Evolutionary conservation across 1,140 invertebrate genomes (phyloP).

Genomic region (Antheraea mylitta): DNA sequence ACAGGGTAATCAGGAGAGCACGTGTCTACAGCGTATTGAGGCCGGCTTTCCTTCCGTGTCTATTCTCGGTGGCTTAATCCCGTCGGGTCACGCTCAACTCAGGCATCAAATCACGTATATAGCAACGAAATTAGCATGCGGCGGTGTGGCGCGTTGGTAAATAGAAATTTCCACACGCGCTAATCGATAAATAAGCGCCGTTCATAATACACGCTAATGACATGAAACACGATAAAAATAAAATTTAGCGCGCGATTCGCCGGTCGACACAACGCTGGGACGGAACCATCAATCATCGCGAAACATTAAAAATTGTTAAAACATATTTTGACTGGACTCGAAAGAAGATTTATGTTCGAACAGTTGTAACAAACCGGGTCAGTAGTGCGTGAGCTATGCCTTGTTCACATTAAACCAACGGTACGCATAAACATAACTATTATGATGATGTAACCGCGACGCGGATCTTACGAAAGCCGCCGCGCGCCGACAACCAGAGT

Average conservation of each 20-base stretch:
- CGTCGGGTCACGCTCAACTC: constrained; percentile 59
- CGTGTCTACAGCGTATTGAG: constrained; percentile 60
- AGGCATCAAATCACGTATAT: constrained; percentile 65
- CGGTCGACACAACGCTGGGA: constrained; percentile 13
- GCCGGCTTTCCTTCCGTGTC: constrained; percentile 73
- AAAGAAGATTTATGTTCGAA: constrained; percentile 40
- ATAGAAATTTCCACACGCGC: constrained; percentile 49
- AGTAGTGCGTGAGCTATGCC: constrained; percentile 57
- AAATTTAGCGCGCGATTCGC: constrained; percentile 10
- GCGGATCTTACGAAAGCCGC: constrained; percentile 53
- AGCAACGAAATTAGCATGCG: constrained; percentile 40
- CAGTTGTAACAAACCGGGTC: constrained; percentile 64
- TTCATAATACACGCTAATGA: constrained; percentile 30
- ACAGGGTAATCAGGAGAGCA: constrained; percentile 50
- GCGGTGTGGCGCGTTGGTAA: constrained; percentile 15
- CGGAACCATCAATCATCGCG: constrained; percentile 18
- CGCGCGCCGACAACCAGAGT: constrained; percentile 24
- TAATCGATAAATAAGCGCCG: constrained; percentile 30
- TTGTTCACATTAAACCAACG: constrained; percentile 49
- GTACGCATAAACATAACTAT: constrained; percentile 57
- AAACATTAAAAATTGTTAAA: constrained; percentile 16
- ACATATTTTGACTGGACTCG: constrained; percentile 25
- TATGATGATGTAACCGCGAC: constrained; percentile 53
- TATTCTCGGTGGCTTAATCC: constrained; percentile 60
- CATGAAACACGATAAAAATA: constrained; percentile 24